Conservation (phyloP, 2,113 vertebrate species). For the Nothobranchius furzeri region DNA sequence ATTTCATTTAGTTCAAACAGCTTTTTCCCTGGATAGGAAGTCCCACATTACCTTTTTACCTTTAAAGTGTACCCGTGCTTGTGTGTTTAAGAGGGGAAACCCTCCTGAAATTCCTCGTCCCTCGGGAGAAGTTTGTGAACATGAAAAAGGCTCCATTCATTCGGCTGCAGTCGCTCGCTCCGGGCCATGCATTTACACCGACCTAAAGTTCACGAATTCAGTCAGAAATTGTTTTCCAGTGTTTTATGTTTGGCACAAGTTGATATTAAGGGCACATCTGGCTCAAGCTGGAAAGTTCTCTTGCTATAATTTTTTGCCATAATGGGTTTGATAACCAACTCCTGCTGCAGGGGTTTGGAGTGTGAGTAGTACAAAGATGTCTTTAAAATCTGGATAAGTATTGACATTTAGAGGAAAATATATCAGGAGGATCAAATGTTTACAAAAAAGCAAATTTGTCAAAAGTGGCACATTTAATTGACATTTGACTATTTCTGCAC, state of each 20-base stretch:
- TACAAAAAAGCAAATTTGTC: too few relatives aligned
- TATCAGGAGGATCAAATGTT: too few relatives aligned
- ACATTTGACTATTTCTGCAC: too few relatives aligned
- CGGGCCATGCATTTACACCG: conserved; percentile 87
- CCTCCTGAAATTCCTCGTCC: conserved; percentile 84
- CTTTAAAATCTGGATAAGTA: too few relatives aligned
- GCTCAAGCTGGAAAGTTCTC: conserved; percentile 18
- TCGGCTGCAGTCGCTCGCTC: conserved; percentile 77
- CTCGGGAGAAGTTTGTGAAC: conserved; percentile 81
- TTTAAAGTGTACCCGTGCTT: conserved; percentile 90
- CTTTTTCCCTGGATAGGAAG: conserved; percentile 87
- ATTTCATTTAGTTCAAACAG: conserved; percentile 81
- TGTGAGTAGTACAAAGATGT: neutral
- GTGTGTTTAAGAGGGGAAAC: conserved; percentile 83
- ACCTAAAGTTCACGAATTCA: conserved; percentile 84
- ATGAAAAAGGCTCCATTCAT: conserved; percentile 93
- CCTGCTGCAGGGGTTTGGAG: conserved; percentile 13
- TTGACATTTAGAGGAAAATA: too few relatives aligned
- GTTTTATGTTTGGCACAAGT: conserved; percentile 62
- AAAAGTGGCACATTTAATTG: too few relatives aligned
- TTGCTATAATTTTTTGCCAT: neutral
- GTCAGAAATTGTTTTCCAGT: conserved; percentile 69
- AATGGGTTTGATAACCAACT: conserved; percentile 18
- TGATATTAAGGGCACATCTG: neutral
- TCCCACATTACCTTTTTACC: conserved; percentile 85